These are phyloP conservation scores for Drosophila obscura DNA, from an alignment of 1,140 invertebrate genomes.

Conservation along the genomic window DNA sequence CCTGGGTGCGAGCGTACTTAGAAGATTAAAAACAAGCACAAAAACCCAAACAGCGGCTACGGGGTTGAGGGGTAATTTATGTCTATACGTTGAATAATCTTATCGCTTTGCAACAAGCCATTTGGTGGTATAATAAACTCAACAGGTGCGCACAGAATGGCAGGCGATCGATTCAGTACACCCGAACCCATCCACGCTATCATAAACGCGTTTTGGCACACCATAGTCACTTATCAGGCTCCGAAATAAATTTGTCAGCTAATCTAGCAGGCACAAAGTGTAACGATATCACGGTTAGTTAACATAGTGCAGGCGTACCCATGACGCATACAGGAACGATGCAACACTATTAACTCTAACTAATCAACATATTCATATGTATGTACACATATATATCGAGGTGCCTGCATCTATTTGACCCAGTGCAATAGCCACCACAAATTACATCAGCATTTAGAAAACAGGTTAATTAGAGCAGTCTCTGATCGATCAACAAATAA, in stretches of 20 bases:
- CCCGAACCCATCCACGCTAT: constrained; percentile 25
- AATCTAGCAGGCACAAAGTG: constrained; percentile 55
- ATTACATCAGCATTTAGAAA: constrained; percentile 70
- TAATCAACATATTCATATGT: constrained; percentile 8
- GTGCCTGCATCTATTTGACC: constrained; percentile 66
- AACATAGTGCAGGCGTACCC: constrained; percentile 52
- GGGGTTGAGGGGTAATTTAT: constrained; percentile 52
- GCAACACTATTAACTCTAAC: constrained; percentile 24
- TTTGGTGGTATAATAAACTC: constrained; percentile 60
- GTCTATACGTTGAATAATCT: constrained; percentile 66
- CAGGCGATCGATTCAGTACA: constrained; percentile 55
- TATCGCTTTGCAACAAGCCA: constrained; percentile 66
- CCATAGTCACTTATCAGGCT: constrained; percentile 57
- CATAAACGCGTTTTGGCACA: constrained; percentile 54
- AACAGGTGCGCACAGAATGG: constrained; percentile 65
- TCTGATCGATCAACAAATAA: constrained; percentile 21
- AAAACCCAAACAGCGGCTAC: constrained; percentile 23
- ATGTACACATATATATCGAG: neutral
- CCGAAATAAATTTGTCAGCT: constrained; percentile 61
- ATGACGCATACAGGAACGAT: constrained; percentile 34
- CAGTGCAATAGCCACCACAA: constrained; percentile 59
- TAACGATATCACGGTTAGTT: constrained; percentile 40
- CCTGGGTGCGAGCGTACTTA: constrained; percentile 47
- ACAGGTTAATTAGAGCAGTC: constrained; percentile 56
- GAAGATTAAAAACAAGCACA: constrained; percentile 17